Conservation (phyloP, 2,888 invertebrate genomes). For the Dioctria linearis region DNA sequence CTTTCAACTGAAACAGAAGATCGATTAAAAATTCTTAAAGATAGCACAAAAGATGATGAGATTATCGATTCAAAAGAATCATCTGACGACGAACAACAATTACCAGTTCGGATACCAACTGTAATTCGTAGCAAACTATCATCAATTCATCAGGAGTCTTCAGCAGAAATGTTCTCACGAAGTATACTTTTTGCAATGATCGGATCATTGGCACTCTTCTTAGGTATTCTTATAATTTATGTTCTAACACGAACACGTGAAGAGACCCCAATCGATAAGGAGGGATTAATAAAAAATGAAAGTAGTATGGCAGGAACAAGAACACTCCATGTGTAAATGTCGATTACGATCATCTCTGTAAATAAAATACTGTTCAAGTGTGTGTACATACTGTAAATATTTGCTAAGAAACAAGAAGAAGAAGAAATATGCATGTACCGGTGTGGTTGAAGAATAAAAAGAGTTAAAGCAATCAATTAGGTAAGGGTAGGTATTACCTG, state of each 20-base stretch:
- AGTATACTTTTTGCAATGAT: constrained; percentile 61
- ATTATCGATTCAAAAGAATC: constrained; percentile 25
- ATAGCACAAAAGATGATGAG: constrained; percentile 60
- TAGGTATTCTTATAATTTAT: constrained; percentile 61
- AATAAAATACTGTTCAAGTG: not conserved
- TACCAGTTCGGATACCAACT: constrained; percentile 55
- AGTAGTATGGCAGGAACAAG: constrained; percentile 14
- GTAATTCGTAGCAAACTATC: constrained; percentile 62
- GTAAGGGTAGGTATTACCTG: not conserved
- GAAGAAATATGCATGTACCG: not conserved
- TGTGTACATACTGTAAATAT: constrained; percentile 46
- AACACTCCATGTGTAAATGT: constrained; percentile 39
- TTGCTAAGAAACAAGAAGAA: not conserved
- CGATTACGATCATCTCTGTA: constrained; percentile 16
- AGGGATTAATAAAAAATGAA: constrained; percentile 39
- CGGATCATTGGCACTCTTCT: constrained; percentile 61
- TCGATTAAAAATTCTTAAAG: constrained; percentile 64
- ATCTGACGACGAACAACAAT: not conserved
- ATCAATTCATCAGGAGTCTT: constrained; percentile 54
- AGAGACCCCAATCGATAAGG: constrained; percentile 52
- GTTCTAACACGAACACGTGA: constrained; percentile 61
- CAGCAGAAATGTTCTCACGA: constrained; percentile 58
- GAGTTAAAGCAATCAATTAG: not conserved
- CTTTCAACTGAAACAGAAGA: constrained; percentile 62
- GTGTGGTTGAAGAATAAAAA: not conserved